Evolutionary conservation across 2,888 invertebrate species (phyloP).

Genomic region (Pristionchus maxplancki): DNA sequence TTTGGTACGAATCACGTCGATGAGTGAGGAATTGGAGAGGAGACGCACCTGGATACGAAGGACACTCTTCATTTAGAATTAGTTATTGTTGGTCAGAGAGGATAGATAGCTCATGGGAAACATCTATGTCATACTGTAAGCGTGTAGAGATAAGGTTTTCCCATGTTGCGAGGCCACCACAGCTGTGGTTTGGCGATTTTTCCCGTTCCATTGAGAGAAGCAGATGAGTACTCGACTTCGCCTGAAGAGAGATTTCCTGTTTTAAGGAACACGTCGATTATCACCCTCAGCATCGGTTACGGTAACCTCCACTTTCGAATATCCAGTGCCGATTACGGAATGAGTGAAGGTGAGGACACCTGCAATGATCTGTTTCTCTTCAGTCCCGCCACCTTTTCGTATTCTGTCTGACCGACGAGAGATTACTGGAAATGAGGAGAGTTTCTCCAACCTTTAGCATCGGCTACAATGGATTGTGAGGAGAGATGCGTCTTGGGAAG

Average conservation of each 20-base stretch:
- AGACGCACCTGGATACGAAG: conserved; percentile 20
- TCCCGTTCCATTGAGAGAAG: conserved; percentile 19
- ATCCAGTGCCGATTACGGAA: not conserved
- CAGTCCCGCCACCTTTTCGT: too few relatives aligned
- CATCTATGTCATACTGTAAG: conserved; percentile 87
- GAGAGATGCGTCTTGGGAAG: not conserved
- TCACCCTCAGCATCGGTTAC: conserved; percentile 29
- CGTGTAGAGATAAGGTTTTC: conserved; percentile 85
- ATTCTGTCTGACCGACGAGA: not conserved
- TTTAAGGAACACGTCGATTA: not conserved
- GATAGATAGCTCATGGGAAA: too few relatives aligned
- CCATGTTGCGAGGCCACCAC: conserved; percentile 80
- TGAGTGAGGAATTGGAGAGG: too few relatives aligned
- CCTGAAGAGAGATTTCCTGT: not conserved
- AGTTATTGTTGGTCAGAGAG: too few relatives aligned
- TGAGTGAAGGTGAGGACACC: not conserved
- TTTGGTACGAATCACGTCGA: conserved; percentile 85
- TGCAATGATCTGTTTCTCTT: not conserved
- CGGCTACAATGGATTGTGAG: conserved; percentile 23
- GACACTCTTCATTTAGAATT: not conserved
- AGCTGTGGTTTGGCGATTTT: conserved; percentile 72
- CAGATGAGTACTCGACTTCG: not conserved
- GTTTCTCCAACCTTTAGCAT: not conserved
- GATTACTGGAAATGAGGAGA: not conserved
- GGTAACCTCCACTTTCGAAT: conserved; percentile 5